Percentiles rank a stretch among this genome's conserved stretches.
These are phyloP conservation scores for Marmota monax DNA, from an alignment of 2,113 vertebrate species.

Conservation along the genomic window DNA sequence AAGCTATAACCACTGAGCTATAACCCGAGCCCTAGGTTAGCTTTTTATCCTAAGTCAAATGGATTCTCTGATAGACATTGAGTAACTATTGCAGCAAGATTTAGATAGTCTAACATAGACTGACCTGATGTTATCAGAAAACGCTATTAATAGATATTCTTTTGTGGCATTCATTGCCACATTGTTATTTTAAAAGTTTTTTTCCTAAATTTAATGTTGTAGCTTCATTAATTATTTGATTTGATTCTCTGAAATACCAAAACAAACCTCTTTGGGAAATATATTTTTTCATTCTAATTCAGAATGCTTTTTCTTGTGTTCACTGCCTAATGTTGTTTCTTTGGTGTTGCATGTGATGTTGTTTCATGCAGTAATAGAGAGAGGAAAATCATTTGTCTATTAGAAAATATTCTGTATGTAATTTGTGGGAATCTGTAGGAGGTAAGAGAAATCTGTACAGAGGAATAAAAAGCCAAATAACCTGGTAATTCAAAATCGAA, in stretches of 20 bases:
- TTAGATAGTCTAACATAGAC: neutral
- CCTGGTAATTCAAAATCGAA: neutral
- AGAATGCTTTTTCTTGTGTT: neutral
- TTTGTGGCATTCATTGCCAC: neutral
- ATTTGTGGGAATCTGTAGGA: neutral
- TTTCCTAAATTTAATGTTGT: neutral
- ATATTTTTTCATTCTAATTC: neutral
- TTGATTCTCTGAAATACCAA: neutral
- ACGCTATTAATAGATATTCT: neutral
- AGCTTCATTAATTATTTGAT: neutral
- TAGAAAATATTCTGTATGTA: neutral
- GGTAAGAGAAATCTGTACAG: neutral
- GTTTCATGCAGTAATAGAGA: neutral
- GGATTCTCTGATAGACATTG: neutral
- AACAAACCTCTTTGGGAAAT: neutral
- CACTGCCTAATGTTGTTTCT: neutral
- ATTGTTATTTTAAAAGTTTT: neutral
- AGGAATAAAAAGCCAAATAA: neutral
- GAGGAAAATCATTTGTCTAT: neutral
- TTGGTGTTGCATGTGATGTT: neutral
- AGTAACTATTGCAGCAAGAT: neutral
- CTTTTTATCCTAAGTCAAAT: conserved; percentile 27
- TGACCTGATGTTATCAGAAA: neutral
- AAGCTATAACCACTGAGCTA: no score
- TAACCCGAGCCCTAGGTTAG: no score